phyloP scores from a whole-genome alignment of 92 coral and sea anemone species.

The Umimayanthus kanabou region DNA sequence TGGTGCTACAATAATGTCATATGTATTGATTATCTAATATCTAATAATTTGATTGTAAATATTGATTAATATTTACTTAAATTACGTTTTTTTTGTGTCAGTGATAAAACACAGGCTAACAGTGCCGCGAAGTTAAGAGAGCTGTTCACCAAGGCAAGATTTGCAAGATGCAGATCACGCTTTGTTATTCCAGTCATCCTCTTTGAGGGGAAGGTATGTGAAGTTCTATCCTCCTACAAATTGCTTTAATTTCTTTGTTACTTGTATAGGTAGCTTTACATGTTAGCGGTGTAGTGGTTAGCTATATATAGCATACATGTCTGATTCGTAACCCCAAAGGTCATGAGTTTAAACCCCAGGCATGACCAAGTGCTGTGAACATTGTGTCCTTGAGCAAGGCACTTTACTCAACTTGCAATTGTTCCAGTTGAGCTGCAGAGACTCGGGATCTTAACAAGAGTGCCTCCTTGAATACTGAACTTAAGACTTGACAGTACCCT shows the following conservation, averaged over 20 bases:
- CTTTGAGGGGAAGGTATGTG: conserved; percentile 87
- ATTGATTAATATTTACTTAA: not conserved
- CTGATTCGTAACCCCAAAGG: too few relatives aligned
- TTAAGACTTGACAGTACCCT: too few relatives aligned
- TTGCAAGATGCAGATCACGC: conserved; percentile 96
- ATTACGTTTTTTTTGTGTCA: not conserved
- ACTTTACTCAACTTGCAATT: too few relatives aligned
- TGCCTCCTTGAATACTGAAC: too few relatives aligned
- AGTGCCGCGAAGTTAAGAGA: conserved; percentile 74
- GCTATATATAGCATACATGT: too few relatives aligned
- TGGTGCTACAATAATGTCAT: too few relatives aligned
- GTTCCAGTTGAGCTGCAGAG: too few relatives aligned
- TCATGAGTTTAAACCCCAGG: too few relatives aligned
- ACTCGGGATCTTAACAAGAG: too few relatives aligned
- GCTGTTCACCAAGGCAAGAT: conserved; percentile 86
- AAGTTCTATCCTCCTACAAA: not conserved
- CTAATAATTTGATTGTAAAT: not conserved
- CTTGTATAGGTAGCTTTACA: not conserved
- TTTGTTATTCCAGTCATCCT: conserved; percentile 96
- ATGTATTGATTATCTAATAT: too few relatives aligned
- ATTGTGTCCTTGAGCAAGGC: too few relatives aligned
- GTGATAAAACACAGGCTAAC: conserved; percentile 46
- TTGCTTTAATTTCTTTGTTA: not conserved
- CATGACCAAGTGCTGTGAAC: too few relatives aligned
- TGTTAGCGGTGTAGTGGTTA: not conserved